phyloP scores from a whole-genome alignment of 2,113 vertebrate genomes.

The Halichoerus grypus region DNA sequence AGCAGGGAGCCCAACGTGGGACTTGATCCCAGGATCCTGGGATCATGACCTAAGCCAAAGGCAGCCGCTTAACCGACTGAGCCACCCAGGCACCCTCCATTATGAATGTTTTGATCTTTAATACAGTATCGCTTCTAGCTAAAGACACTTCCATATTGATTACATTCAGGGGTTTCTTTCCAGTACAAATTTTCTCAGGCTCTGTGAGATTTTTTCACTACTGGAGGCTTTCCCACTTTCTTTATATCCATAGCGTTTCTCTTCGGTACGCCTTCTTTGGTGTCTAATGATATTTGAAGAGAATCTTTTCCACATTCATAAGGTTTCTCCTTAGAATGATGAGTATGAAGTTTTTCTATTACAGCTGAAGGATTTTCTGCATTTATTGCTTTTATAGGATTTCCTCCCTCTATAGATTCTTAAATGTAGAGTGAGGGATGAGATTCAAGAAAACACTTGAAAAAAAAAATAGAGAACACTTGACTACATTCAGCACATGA shows the following conservation, averaged over 20 bases:
- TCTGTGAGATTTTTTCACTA: not conserved
- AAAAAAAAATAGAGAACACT: not conserved
- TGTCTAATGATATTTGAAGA: not conserved
- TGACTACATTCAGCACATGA: not conserved
- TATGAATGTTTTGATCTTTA: not conserved
- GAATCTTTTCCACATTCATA: not conserved
- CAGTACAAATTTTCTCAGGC: not conserved
- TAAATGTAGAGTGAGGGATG: not conserved
- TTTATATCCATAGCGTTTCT: not conserved
- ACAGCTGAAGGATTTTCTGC: not conserved
- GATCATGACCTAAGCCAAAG: too few relatives aligned
- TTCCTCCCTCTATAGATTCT: not conserved
- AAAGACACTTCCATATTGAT: not conserved
- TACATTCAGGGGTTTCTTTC: not conserved
- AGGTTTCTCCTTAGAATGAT: not conserved
- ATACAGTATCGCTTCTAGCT: not conserved
- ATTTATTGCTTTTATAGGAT: not conserved
- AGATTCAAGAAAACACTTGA: not conserved
- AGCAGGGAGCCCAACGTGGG: too few relatives aligned
- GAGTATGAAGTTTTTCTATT: not conserved
- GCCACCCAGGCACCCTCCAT: not conserved
- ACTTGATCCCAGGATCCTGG: too few relatives aligned
- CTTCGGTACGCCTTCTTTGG: not conserved
- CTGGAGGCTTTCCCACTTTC: not conserved
- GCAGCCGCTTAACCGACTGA: too few relatives aligned